phyloP scores from a whole-genome alignment of 2,113 vertebrate species.

The Garra rufa region DNA sequence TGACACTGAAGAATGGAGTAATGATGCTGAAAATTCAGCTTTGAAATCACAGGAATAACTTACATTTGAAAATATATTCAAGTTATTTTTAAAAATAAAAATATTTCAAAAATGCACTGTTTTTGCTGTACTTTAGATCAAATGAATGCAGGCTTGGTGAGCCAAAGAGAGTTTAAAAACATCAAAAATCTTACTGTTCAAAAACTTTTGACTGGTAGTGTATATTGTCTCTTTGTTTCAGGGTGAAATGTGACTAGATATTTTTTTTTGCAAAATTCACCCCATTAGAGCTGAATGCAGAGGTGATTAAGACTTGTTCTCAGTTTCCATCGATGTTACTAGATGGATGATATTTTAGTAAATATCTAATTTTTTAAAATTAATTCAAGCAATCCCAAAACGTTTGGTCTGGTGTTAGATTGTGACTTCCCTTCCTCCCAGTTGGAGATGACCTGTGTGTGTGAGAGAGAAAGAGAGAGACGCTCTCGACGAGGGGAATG shows the following conservation, averaged over 20 bases:
- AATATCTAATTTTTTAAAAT: background rate
- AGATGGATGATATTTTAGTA: conserved; percentile 14
- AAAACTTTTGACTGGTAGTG: no score
- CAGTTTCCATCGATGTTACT: background rate
- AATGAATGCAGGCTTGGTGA: no score
- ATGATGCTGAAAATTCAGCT: no score
- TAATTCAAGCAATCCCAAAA: conserved; percentile 26
- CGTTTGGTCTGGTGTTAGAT: conserved; percentile 10
- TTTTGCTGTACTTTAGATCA: no score
- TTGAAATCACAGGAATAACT: no score
- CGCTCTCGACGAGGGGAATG: conserved; percentile 13
- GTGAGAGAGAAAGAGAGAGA: background rate
- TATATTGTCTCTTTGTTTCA: background rate
- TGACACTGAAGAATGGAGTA: no score
- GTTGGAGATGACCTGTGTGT: conserved; percentile 40
- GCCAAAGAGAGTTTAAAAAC: no score
- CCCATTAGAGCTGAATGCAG: background rate
- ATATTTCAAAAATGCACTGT: no score
- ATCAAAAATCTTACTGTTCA: no score
- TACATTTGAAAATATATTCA: no score
- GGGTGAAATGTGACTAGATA: background rate
- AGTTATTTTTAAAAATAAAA: no score
- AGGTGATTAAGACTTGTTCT: background rate
- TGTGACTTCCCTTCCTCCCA: conserved; percentile 24
- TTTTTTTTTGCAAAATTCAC: background rate